Percentiles rank a stretch among this genome's conserved stretches.
Evolutionary conservation across 2,113 vertebrate species (phyloP).

Genomic region (Orthochromis indermauri): DNA sequence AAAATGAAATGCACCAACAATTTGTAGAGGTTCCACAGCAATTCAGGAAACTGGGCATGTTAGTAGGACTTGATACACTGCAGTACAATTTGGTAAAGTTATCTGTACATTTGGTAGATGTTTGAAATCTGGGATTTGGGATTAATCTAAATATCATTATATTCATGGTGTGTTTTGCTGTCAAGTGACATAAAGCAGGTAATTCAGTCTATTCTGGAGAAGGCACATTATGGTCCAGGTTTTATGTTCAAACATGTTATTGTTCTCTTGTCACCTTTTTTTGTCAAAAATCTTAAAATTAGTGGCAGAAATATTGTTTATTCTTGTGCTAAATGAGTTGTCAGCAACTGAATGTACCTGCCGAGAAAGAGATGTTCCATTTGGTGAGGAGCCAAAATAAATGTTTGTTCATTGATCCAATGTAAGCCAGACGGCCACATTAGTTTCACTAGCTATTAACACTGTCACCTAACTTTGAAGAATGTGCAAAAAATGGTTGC

Average conservation of each 20-base stretch:
- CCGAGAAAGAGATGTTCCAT: neutral
- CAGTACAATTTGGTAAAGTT: neutral
- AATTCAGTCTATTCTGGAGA: fast-evolving
- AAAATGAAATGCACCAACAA: neutral
- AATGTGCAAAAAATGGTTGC: neutral
- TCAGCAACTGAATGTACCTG: neutral
- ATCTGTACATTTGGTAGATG: neutral
- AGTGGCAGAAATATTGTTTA: neutral
- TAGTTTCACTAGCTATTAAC: neutral
- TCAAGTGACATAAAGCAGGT: neutral
- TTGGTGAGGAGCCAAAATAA: neutral
- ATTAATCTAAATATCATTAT: neutral
- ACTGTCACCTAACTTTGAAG: neutral
- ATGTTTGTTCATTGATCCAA: neutral
- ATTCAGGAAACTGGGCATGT: neutral
- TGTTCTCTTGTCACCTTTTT: neutral
- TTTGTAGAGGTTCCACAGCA: neutral
- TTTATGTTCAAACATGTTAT: neutral
- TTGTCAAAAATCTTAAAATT: neutral
- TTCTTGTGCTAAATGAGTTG: neutral
- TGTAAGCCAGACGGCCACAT: neutral
- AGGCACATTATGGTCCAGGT: neutral
- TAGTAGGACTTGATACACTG: neutral
- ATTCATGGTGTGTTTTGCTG: neutral
- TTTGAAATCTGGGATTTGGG: neutral